These are phyloP conservation scores for Chymomyza costata DNA, from an alignment of 1,140 invertebrate species.

Conservation along the genomic window DNA sequence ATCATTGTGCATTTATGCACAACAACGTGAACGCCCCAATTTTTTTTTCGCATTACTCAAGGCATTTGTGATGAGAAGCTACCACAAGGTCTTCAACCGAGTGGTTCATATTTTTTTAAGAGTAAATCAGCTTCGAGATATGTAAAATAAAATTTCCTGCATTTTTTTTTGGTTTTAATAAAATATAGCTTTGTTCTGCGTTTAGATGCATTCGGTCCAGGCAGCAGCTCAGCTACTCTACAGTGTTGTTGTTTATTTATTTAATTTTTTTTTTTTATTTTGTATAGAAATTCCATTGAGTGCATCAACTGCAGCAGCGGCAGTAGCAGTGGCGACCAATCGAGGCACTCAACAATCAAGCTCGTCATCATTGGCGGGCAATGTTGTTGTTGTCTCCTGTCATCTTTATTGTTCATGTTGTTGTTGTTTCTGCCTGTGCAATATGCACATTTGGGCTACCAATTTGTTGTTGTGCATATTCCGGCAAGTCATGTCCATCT, in stretches of 20 bases:
- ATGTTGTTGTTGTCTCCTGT: slow-evolving; percentile 35
- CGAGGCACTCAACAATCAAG: slow-evolving; percentile 14
- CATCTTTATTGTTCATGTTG: neutral
- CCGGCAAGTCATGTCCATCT: slow-evolving; percentile 10
- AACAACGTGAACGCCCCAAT: too few species aligned
- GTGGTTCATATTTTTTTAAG: too few species aligned
- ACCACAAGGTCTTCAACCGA: too few species aligned
- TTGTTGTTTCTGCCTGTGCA: neutral
- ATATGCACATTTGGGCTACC: neutral
- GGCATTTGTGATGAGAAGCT: too few species aligned
- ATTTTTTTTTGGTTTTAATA: too few species aligned
- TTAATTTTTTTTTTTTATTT: slow-evolving; percentile 26
- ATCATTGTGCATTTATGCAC: too few species aligned
- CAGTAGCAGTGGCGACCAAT: slow-evolving; percentile 14
- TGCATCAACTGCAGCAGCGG: slow-evolving; percentile 24
- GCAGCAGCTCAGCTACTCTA: slow-evolving; percentile 21
- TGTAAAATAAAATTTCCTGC: too few species aligned
- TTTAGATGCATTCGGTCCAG: slow-evolving; percentile 28
- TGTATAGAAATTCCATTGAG: slow-evolving; percentile 62
- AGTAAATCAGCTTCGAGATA: too few species aligned
- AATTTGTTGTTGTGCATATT: neutral
- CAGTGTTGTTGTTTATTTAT: slow-evolving; percentile 12
- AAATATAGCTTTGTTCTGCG: slow-evolving; percentile 31
- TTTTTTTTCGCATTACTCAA: too few species aligned
- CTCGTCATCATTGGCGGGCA: slow-evolving; percentile 16